Evolutionary conservation across 2,888 invertebrate genomes (phyloP), one percentile per base, ranked within the genome.

Genomic region (Drosophila conformis): DNA sequence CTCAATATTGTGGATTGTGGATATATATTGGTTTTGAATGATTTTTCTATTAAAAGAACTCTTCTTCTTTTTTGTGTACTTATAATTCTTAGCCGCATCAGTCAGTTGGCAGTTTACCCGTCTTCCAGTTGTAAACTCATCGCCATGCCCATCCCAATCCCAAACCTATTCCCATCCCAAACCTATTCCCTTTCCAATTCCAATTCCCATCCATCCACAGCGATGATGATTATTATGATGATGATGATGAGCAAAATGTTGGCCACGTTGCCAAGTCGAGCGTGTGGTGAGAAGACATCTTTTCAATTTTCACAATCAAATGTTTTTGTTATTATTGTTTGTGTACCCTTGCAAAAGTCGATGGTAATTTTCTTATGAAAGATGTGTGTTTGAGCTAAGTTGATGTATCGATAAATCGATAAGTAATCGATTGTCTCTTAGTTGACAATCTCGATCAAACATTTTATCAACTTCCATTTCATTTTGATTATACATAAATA

Each of bases 271-370:
- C 70, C 46, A 68, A 65, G 71, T 70, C 51, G 71, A 72, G 76
- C 87, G 84, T 89, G 86, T 89, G 86, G 86, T 89, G 86, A 85
- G 88, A 87, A 85, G 87, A 87, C 88, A 85, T 89, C 83, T 80
- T 89, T 85, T 89, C 87, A 84, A 89, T 89, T 85, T 89, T 87
- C 88, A 85, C 90, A 85, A 87, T 85, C 90, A 85, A 89, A 88
- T 82, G 63, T 77, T 82, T 70, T 65, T 84, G 58, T 70, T 83
- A 58, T 85, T 83, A 73, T 80, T 80, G 51, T 40, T 73, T 42
- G 36, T 57, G 13, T 29, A 40, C n/a, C 5, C 8, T 57, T 29
- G 29, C 40, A 8, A 1, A 29, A 15, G 6, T 29, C 6, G 6
- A 27, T 27, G 36, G n/a, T 4, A 4, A 27, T 25, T 38, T 4